Evolutionary conservation across 2,888 invertebrate genomes (phyloP), one percentile per base, ranked within the genome.

Genomic region (Anticlea derivata): DNA sequence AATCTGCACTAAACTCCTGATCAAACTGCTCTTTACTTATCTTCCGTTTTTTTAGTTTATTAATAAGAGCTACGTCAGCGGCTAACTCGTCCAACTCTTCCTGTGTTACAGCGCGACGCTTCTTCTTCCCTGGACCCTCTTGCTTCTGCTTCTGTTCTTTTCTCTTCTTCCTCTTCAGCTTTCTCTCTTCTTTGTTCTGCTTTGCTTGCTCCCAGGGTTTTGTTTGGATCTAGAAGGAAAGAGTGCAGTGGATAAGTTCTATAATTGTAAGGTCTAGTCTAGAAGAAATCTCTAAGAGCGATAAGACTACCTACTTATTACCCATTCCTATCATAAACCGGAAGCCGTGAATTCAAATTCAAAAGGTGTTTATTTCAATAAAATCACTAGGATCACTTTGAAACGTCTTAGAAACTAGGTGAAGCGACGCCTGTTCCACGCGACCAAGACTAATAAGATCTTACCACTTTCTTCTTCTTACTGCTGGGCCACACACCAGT

Each of bases 11-110:
- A 75, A 95, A 94, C 60, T 92, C 88, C 62, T 92, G 85, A 60
- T 95, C 92, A 65, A 92, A 94, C 65, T 95, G 93, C 58, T 94
- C 93, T 43, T 93, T 87, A 0, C 91, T 91, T 20, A 95, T 94
- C 78, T 97, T 97, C 65, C 96, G 94, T 69, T 94, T 96, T 77
- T 97, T 98, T 0, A 97, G 85, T 68, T 96, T 97, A 77, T 97
- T 98, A 53, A 97, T 93, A 13, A 98, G 86, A 4, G 95, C 93
- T 38, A 96, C 93, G 74, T 98, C 98, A 45, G 93, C 94, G 5
- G 94, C 94, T 37, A 97, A 70, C 70, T 97, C 96, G 22, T 93
- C 93, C 17, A 96, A 73, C 68, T 97, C 96, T 59, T 95, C 94
- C 65, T 95, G 92, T 1, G 92, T 93, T 26, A 94, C 92, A 0